Evolutionary conservation across 2,113 vertebrate genomes (phyloP), one percentile per base, ranked within the genome.

Genomic region (Ictalurus furcatus): DNA sequence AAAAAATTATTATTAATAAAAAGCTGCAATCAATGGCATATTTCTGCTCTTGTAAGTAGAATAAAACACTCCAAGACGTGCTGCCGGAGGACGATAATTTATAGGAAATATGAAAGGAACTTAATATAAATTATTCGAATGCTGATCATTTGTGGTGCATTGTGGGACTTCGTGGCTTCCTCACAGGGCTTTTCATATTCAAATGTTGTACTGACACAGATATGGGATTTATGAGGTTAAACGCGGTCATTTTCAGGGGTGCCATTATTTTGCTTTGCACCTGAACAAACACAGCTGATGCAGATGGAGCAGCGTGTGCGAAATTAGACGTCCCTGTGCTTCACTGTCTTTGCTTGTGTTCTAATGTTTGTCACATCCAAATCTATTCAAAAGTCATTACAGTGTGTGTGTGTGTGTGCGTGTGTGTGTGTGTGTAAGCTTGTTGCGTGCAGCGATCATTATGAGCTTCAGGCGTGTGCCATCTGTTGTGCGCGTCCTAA

Each of bases 241-340:
- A 17, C 14, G 12, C 6, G 48, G 14, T n/a, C 48, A n/a, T 28
- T 12, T 44, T 2, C 14, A 9, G 28, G 80, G 74, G 59, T 67
- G 48, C 86, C 76, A 54, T 56, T 69, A 58, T n/a, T 82, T 81
- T 88, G 25, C 34, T 30, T 34, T 25, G 13, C 76, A 48, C 59
- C 85, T 58, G 71, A n/a, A 61, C n/a, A 81, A 67, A 81, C 78
- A 82, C 88, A 85, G 82, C 69, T 81, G 86, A 79, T n/a, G 58
- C 12, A 63, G 52, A 59, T 88, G 63, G 65, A 48, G 37, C 25
- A 44, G 54, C 65, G 14, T 5, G 12, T 87, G 59, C 61, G 40
- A 19, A 56, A 40, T 61, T 86, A 78, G 71, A 86, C 40, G 81
- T 13, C 56, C 81, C 56, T 25, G 14, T 25, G 80, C 11, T 61